Percentiles rank a stretch among this genome's conserved stretches.
Evolutionary conservation across 2,888 invertebrate species (phyloP).

Genomic region (Ethmia dodecea): DNA sequence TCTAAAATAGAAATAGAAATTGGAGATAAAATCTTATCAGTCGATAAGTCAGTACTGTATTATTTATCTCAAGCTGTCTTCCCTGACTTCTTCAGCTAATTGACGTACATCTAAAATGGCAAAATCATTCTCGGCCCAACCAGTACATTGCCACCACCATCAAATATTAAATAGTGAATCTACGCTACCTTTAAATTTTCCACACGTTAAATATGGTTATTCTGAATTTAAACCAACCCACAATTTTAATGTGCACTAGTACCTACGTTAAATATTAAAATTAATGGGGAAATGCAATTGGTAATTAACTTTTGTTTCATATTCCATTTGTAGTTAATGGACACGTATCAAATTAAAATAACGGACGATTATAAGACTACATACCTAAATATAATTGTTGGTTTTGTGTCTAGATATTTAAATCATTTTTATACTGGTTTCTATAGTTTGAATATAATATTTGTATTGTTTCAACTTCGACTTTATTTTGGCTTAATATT

Average conservation of each 20-base stretch:
- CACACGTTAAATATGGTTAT: conserved; percentile 37
- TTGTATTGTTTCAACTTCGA: too few species aligned
- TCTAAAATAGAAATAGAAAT: too few species aligned
- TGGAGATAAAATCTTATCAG: too few species aligned
- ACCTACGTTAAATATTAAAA: conserved; percentile 12
- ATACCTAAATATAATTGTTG: not conserved
- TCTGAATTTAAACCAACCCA: conserved; percentile 35
- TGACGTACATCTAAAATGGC: conserved; percentile 35
- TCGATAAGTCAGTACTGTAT: too few species aligned
- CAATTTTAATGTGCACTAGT: conserved; percentile 36
- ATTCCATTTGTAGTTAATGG: too few species aligned
- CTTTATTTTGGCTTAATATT: too few species aligned
- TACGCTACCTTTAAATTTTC: conserved; percentile 47
- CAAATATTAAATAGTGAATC: conserved; percentile 60
- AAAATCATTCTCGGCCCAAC: conserved; percentile 35
- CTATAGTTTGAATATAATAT: too few species aligned
- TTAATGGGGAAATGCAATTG: conserved; percentile 4
- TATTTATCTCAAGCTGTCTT: not conserved
- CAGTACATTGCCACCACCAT: conserved; percentile 32
- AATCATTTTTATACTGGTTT: too few species aligned
- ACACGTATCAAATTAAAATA: too few species aligned
- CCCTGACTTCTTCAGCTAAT: conserved; percentile 25
- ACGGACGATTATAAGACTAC: too few species aligned
- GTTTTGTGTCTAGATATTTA: not conserved
- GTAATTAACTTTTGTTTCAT: too few species aligned